Base-by-base conservation (phyloP, 2,888 invertebrate species). In the Eupithecia subumbrata region DNA sequence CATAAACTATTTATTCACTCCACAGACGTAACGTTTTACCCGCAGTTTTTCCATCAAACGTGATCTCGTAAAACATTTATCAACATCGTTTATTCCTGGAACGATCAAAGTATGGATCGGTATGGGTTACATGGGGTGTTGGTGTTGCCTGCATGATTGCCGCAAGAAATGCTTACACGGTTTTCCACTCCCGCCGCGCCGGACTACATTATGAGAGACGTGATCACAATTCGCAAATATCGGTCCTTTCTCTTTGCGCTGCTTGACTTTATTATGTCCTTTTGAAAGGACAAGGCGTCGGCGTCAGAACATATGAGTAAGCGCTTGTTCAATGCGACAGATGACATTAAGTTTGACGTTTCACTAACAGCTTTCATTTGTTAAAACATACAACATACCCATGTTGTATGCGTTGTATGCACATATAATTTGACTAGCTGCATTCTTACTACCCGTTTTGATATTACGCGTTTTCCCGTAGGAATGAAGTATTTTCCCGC, bases 121-220 rank as follows among this genome's bases (percentile, higher is more conserved):
- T 64, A 74, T 77, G 34, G 73, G 48, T 48, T 66, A 73, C 71
- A 69, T 70, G 70, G 72, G 77, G 75, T 45, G 72, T 66, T 71
- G 77, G 75, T 45, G 72, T 66, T 71, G 72, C 63, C 48, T 75
- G 69, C 85, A 84, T 84, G 84, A 87, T 86, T 84, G 81, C 67
- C 45, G 45, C 70, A 74, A 77, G 80, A 80, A 85, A 85, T 83
- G 82, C 87, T 88, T 91, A 93, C 93, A 92, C 77, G 86, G 89
- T 90, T 93, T 90, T 91, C 91, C 91, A 93, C 93, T 93, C 67
- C 87, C 81, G 81, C 82, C 79, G 78, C 45, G 77, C 75, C 77
- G 83, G 82, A 82, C 86, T 87, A 89, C 90, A 91, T 90, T 90
- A 88, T 89, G 80, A 81, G 87, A 85, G 88, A 91, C 92, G 92